Percentiles rank a stretch among this genome's conserved stretches.
Evolutionary conservation across 2,888 invertebrate genomes (phyloP).

Genomic region (Dyspetes luteomarginatus): DNA sequence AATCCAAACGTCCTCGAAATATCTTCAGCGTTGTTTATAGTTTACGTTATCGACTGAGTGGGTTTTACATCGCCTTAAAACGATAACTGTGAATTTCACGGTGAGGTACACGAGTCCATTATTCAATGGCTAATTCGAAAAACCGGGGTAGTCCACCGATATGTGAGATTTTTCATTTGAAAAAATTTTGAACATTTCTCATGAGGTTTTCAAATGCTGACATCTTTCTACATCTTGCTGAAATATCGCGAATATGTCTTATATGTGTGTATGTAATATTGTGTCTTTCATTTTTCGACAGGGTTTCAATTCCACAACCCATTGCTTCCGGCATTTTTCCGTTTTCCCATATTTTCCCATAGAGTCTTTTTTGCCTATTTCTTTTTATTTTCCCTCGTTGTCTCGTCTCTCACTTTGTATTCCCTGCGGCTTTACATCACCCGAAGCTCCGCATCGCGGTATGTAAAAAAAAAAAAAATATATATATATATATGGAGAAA

Average conservation of each 20-base stretch:
- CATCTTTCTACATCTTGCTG: constrained; percentile 14
- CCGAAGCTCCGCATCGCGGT: background rate
- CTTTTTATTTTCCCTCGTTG: constrained; percentile 14
- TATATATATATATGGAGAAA: background rate
- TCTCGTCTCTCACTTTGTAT: constrained; percentile 21
- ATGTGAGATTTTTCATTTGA: too few species aligned
- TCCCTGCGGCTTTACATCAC: constrained; percentile 10
- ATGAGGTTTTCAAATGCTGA: too few species aligned
- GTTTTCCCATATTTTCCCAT: constrained; percentile 37
- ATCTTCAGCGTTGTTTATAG: too few species aligned
- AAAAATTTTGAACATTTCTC: too few species aligned
- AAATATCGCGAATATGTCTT: background rate
- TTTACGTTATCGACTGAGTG: too few species aligned
- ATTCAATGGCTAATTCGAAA: too few species aligned
- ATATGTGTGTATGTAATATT: constrained; percentile 1
- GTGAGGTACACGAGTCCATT: too few species aligned
- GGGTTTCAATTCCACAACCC: constrained; percentile 50
- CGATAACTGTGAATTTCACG: too few species aligned
- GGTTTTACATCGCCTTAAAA: too few species aligned
- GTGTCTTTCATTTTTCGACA: constrained; percentile 9
- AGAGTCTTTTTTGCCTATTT: constrained; percentile 6
- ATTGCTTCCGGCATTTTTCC: constrained; percentile 59
- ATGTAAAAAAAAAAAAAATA: background rate
- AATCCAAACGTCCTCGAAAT: too few species aligned
- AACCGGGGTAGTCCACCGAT: too few species aligned